Evolutionary conservation across 2,113 vertebrate genomes (phyloP), one percentile per base, ranked within the genome.

Genomic region (Rhizomys pruinosus): DNA sequence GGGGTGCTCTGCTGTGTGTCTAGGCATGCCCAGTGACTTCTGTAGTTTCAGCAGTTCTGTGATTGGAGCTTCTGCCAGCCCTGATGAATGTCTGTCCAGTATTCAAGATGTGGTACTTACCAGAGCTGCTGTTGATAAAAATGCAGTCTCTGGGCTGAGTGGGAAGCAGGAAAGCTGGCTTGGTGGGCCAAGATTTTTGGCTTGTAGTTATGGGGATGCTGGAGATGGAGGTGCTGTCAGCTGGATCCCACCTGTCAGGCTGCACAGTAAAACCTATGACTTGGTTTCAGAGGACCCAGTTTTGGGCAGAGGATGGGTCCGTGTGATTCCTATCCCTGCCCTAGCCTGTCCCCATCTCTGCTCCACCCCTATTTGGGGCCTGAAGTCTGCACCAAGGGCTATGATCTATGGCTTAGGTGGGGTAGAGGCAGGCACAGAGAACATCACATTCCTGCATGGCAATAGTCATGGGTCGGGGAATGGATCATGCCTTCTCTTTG

Each of bases 201-300:
- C 77, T 69, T 32, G 9, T 34, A 64, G 5, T 0, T 0, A 0
- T 39, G 13, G 37, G 86, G 52, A 57, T 3, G 4, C 5, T 0
- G 23, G 19, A 0, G 27, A 44, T 61, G 7, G n/a, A 3, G 3
- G 27, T 15, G 15, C 63, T 37, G 3, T n/a, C 0, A 39, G 64
- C 25, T 27, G 44, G 39, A 34, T 32, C 37, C 34, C 55, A n/a
- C n/a, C n/a, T n/a, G n/a, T 4, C 5, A 79, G 73, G 23, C 5
- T 80, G 57, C 27, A n/a, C 16, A 23, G 72, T 25, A 63, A 57
- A 34, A 34, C 74, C 2, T 1, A 23, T 32, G 68, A 37, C 47
- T 29, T 2, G 4, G 20, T 32, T 42, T 68, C 47, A 68, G 59
- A 79, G 64, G 7, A 61, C 29, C 34, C 23, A 0, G 68, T 68